Conservation (phyloP, 2,797 vertebrate genomes). For the Tangara arthus region DNA sequence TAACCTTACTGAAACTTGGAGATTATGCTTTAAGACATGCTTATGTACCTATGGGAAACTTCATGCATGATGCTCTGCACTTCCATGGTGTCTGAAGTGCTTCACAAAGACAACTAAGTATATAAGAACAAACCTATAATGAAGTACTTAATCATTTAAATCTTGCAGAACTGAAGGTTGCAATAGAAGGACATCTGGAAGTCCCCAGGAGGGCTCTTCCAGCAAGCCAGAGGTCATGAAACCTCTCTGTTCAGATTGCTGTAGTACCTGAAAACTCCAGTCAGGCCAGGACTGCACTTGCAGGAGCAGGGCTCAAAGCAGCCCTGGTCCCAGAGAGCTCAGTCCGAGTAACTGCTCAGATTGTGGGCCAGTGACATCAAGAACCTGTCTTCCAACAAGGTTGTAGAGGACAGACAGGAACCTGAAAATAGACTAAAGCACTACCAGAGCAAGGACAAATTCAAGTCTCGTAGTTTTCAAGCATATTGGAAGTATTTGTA, state of each 20-base stretch:
- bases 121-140: slow-evolving; percentile 36
- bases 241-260: not conserved
- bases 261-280: slow-evolving; percentile 17
- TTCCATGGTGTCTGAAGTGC: slow-evolving; percentile 14
- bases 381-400: not conserved
- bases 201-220: slow-evolving; percentile 9
- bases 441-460: not conserved
- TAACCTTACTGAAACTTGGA: slow-evolving; percentile 49
- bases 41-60: slow-evolving; percentile 41
- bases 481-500: not conserved
- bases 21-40: slow-evolving; percentile 47
- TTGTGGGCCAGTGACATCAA: not conserved
- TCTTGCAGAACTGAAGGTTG: slow-evolving; percentile 68
- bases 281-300: not conserved
- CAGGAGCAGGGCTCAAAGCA: not conserved
- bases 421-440: not conserved
- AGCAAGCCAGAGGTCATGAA: not conserved
- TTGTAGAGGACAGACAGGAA: not conserved
- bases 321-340: not conserved
- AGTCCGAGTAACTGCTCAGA: not conserved
- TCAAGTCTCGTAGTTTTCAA: not conserved
- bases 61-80: slow-evolving; percentile 57
- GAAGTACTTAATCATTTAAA: slow-evolving; percentile 21
- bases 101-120: slow-evolving; percentile 41
- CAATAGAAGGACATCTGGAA: not conserved